Evolutionary conservation across 2,888 invertebrate species (phyloP).

Genomic region (Entomobrya proxima): DNA sequence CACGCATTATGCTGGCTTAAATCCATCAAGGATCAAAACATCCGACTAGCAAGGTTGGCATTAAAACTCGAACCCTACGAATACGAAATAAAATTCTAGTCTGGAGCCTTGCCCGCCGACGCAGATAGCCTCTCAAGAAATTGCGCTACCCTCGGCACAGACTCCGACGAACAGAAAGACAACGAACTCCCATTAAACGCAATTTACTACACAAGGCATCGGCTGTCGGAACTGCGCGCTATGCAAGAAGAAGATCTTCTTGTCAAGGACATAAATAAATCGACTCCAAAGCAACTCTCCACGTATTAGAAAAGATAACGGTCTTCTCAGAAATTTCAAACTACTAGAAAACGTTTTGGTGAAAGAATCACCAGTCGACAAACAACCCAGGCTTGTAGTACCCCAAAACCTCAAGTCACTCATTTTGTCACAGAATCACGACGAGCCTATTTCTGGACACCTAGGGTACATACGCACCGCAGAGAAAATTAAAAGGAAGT

Average conservation of each 20-base stretch:
- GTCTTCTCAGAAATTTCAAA: not conserved
- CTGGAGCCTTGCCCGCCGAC: slow-evolving; percentile 5
- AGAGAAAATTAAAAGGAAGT: slow-evolving; percentile 30
- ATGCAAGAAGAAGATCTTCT: not conserved
- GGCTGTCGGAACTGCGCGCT: not conserved
- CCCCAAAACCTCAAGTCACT: slow-evolving; percentile 57
- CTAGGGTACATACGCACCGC: slow-evolving; percentile 55
- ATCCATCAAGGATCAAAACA: slow-evolving; percentile 7
- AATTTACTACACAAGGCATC: not conserved
- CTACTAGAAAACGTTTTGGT: not conserved
- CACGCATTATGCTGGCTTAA: slow-evolving; percentile 38
- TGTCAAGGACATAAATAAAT: not conserved
- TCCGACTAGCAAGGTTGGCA: slow-evolving; percentile 29
- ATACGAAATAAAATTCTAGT: slow-evolving; percentile 30
- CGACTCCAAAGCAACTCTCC: not conserved
- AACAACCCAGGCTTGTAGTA: slow-evolving; percentile 29
- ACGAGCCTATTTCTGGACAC: slow-evolving; percentile 62
- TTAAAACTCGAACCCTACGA: slow-evolving; percentile 44
- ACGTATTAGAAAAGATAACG: not conserved
- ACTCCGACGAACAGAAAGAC: not conserved
- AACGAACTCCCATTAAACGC: not conserved
- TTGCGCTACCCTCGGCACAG: not conserved
- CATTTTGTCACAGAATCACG: slow-evolving; percentile 67
- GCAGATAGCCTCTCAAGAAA: slow-evolving; percentile 24
- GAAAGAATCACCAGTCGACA: not conserved